A percentile compares a stretch with the other conserved stretches of the same genome.
phyloP scores from a whole-genome alignment of 2,113 vertebrate species.

The Odocoileus hemionus region DNA sequence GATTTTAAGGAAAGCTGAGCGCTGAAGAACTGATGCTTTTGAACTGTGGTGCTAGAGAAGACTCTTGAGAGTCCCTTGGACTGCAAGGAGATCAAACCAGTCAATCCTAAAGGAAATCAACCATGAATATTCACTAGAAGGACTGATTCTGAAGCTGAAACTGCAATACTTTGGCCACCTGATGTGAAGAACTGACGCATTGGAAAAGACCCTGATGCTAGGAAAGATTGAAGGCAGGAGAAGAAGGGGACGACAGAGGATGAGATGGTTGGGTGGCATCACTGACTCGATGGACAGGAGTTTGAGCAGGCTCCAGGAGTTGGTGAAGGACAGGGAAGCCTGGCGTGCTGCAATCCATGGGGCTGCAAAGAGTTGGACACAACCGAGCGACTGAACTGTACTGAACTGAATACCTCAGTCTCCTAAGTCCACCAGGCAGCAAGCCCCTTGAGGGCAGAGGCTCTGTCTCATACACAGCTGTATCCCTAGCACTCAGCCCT shows the following conservation, averaged over 20 bases:
- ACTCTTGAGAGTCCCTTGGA: background rate
- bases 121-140: background rate
- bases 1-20: background rate
- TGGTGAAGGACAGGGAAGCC: background rate
- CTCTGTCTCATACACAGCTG: background rate
- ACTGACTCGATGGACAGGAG: background rate
- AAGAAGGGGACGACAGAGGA: background rate
- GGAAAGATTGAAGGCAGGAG: background rate
- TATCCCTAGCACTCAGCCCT: background rate
- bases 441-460: background rate
- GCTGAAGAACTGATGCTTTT: background rate
- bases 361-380: background rate
- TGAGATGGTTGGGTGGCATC: background rate
- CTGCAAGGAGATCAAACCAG: background rate
- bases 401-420: background rate
- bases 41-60: background rate
- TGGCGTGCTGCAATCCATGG: background rate
- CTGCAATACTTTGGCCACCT: background rate
- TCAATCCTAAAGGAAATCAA: background rate
- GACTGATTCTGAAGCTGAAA: background rate
- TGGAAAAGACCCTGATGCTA: background rate
- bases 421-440: background rate
- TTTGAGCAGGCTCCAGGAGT: background rate
- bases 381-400: background rate
- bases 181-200: background rate